Percentiles rank a stretch among this genome's conserved stretches.
phyloP scores from a whole-genome alignment of 1,140 invertebrate genomes.

The Brachionus rotundiformis region DNA sequence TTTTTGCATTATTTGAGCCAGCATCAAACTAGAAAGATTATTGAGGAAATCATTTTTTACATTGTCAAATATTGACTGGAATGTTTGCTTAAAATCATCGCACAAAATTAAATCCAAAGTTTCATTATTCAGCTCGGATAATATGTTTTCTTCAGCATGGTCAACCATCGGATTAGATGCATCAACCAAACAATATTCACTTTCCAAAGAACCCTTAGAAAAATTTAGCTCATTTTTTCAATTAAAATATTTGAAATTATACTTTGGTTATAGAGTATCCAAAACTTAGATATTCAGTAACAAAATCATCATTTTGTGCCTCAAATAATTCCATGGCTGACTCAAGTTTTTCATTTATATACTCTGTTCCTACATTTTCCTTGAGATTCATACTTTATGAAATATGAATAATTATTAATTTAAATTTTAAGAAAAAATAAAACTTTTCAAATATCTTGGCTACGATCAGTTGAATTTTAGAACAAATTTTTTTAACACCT shows the following conservation, averaged over 20 bases:
- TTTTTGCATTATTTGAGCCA: background rate
- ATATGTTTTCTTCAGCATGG: background rate
- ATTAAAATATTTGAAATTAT: background rate
- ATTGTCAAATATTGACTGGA: background rate
- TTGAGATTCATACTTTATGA: background rate
- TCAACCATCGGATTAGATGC: background rate
- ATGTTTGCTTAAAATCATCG: slow-evolving; percentile 32
- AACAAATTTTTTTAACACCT: background rate
- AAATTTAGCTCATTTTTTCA: background rate
- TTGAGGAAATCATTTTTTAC: slow-evolving; percentile 28
- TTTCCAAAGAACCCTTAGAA: background rate
- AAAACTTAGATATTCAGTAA: background rate
- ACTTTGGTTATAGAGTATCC: background rate
- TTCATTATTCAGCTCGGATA: background rate
- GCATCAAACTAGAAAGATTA: slow-evolving; percentile 26
- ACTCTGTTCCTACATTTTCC: slow-evolving; percentile 9
- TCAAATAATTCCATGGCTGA: background rate
- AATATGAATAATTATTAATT: no score
- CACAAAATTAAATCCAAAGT: slow-evolving; percentile 5
- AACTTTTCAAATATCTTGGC: background rate
- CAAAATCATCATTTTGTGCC: background rate
- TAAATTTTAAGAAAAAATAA: no score
- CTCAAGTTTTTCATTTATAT: slow-evolving; percentile 28
- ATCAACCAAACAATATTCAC: background rate
- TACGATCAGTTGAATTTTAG: background rate